Conservation (phyloP, 2,113 vertebrate genomes). For the Melanostigma gelatinosum region DNA sequence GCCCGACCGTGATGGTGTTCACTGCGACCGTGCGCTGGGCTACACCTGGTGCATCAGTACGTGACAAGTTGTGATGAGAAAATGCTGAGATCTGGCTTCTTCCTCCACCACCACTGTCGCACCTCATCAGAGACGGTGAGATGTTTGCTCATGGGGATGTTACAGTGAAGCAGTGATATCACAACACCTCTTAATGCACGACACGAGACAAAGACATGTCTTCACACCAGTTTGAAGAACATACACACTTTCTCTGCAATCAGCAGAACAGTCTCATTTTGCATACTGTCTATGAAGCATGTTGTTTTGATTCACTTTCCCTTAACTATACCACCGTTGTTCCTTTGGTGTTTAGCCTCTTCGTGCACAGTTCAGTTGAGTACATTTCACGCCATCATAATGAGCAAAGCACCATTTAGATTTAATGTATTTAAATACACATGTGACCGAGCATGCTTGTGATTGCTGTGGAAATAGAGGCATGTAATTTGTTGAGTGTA, state of each 20-base stretch:
- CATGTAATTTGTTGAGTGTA: conserved; percentile 42
- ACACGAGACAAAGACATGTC: neutral
- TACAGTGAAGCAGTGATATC: neutral
- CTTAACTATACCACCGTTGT: neutral
- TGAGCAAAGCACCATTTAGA: conserved; percentile 21
- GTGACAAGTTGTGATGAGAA: neutral
- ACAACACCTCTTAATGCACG: neutral
- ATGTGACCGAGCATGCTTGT: conserved; percentile 10
- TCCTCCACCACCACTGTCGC: neutral
- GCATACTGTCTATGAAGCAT: neutral
- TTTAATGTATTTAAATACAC: conserved; percentile 25
- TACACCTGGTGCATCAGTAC: neutral
- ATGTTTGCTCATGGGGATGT: neutral
- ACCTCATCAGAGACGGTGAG: neutral
- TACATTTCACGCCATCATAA: conserved; percentile 31
- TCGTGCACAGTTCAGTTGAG: conserved; percentile 16
- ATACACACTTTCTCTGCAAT: neutral
- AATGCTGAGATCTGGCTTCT: neutral
- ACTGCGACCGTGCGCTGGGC: neutral
- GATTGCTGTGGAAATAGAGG: conserved; percentile 11
- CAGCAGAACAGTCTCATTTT: neutral
- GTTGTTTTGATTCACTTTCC: conserved; percentile 5
- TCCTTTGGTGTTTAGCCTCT: neutral
- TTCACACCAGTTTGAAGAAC: neutral
- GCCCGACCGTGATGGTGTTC: neutral